Percentiles rank a stretch among this genome's conserved stretches.
Evolutionary conservation across 2,113 vertebrate genomes (phyloP).

Genomic region (Melanocharis versteri): DNA sequence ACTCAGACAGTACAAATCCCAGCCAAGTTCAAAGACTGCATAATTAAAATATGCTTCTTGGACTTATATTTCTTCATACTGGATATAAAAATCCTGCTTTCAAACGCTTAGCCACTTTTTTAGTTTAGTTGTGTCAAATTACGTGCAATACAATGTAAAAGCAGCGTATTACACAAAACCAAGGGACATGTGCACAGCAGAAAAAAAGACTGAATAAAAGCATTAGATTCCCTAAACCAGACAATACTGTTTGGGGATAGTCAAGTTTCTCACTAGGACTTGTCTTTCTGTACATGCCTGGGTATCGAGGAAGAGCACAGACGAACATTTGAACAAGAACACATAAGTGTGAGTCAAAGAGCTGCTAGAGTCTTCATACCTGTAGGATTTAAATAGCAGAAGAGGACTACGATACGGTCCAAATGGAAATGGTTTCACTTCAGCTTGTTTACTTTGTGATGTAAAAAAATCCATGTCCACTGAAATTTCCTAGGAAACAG

Average conservation of each 20-base stretch:
- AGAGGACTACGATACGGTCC: conserved; percentile 89
- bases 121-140: not conserved
- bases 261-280: not conserved
- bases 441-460: conserved; percentile 64
- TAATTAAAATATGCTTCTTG: not conserved
- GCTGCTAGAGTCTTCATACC: conserved; percentile 71
- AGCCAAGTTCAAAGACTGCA: not conserved
- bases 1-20: not conserved
- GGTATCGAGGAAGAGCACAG: not conserved
- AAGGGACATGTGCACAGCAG: not conserved
- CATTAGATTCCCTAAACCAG: not conserved
- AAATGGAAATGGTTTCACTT: conserved; percentile 81
- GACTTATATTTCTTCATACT: not conserved
- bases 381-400: conserved; percentile 92
- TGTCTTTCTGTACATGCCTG: not conserved
- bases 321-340: not conserved
- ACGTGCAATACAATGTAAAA: not conserved
- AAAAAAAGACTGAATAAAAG: not conserved
- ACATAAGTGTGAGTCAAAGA: not conserved
- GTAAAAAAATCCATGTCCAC: conserved; percentile 77
- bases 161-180: not conserved
- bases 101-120: not conserved
- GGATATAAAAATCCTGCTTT: not conserved
- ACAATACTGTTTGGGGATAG: not conserved
- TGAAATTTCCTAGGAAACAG: conserved; percentile 76